A percentile compares a stretch with the other conserved stretches of the same genome.
Conservation (phyloP, 2,113 vertebrate species). For the Tenrec ecaudatus region DNA sequence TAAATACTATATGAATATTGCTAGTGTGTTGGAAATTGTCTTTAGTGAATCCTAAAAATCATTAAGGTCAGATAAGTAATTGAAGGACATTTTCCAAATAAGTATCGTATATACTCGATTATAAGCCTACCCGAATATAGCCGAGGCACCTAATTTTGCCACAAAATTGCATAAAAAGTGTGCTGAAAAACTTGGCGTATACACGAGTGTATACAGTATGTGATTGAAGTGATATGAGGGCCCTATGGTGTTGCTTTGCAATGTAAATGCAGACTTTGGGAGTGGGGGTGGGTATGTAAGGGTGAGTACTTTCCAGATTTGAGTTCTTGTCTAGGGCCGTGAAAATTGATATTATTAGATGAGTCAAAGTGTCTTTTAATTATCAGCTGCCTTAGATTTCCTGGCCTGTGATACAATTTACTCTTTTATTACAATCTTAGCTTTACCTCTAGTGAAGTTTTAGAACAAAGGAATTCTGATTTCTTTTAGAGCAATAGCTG, state of each 20-base stretch:
- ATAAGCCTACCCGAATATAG: no score
- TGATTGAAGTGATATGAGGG: background rate
- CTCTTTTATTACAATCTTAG: conserved; percentile 22
- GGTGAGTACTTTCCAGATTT: conserved; percentile 4
- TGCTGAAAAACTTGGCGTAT: no score
- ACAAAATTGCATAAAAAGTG: no score
- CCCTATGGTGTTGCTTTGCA: background rate
- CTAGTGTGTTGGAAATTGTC: background rate
- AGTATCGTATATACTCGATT: background rate
- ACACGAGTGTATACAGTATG: no score
- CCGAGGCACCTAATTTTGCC: no score
- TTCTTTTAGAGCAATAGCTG: conserved; percentile 29
- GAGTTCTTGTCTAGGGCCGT: background rate
- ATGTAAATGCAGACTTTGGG: background rate
- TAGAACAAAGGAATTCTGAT: conserved; percentile 50
- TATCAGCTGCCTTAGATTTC: conserved; percentile 45
- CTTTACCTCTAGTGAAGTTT: conserved; percentile 9
- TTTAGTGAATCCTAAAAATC: conserved; percentile 62
- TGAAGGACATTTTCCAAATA: conserved; percentile 42
- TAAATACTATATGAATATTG: background rate
- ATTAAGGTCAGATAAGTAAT: conserved; percentile 18
- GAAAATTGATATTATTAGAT: conserved; percentile 50
- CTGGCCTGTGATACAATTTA: conserved; percentile 10
- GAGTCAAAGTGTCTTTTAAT: conserved; percentile 48
- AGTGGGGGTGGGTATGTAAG: background rate